Evolutionary conservation across 2,113 vertebrate genomes (phyloP), one percentile per base, ranked within the genome.

Genomic region (Guaruba guarouba): DNA sequence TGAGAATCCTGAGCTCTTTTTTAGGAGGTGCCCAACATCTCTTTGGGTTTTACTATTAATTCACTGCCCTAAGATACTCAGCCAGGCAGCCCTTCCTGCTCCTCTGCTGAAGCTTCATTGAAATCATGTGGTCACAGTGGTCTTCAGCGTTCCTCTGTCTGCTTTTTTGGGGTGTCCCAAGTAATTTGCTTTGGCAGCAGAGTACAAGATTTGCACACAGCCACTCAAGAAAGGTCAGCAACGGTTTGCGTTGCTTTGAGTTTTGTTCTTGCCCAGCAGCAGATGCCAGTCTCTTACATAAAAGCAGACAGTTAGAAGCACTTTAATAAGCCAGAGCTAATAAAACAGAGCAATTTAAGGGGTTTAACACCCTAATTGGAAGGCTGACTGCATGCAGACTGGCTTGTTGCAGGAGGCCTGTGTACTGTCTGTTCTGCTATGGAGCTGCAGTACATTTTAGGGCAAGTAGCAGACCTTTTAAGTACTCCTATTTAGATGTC

Each of bases 171-270:
- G n/a, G 9, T 44, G 12, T 75, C 27, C 16, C n/a, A 14, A 48
- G 33, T 57, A 33, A 44, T 67, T 77, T 57, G 10, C 23, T 20
- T 20, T 29, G 16, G 20, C 51, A 64, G 17, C 29, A 29, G 49
- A 43, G 28, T 23, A 9, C 14, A 15, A 37, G 17, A 13, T 76
- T 82, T 8, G 1, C 31, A 12, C 3, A 0, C 4, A 0, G 13
- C 6, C 2, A 37, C 43, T 75, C 1, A 3, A 48, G 49, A 66
- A 57, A 59, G 29, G 52, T 14, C 35, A 74, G 35, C 24, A 67
- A 31, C 18, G 13, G 31, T 79, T 54, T 59, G 17, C 35, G 17
- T 64, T 74, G 25, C 55, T 67, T 68, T 85, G 62, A 64, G 39
- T 79, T 73, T 66, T 7, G 0, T 66, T 90, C 39, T 89, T 93